A percentile compares a stretch with the other conserved stretches of the same genome.
Evolutionary conservation across 1,140 invertebrate species (phyloP).

Genomic region (Drosophila santomea): DNA sequence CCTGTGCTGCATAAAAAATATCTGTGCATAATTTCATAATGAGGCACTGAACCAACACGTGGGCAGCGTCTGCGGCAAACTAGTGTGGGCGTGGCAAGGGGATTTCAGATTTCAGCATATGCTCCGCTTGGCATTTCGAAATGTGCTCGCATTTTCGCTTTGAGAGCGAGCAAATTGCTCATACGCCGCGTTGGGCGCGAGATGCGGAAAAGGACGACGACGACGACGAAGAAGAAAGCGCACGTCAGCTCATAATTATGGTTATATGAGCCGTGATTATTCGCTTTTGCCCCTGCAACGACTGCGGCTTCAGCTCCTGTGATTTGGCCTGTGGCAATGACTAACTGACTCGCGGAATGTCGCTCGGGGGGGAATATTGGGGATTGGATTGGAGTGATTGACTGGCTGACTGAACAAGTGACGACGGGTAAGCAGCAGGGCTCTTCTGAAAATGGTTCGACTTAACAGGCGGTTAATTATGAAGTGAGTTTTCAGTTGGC

Average conservation of each 20-base stretch:
- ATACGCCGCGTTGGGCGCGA: slow-evolving; percentile 61
- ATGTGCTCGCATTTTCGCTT: slow-evolving; percentile 67
- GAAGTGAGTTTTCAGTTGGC: too few species aligned
- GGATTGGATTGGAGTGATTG: slow-evolving; percentile 35
- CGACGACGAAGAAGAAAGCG: slow-evolving; percentile 3
- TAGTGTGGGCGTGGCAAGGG: background rate
- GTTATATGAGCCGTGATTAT: slow-evolving; percentile 71
- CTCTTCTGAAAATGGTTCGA: slow-evolving; percentile 8
- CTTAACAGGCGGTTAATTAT: slow-evolving; percentile 15
- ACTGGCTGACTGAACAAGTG: slow-evolving; percentile 28
- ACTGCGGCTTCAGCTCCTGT: slow-evolving; percentile 18
- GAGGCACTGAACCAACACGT: slow-evolving; percentile 66
- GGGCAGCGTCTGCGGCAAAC: slow-evolving; percentile 5
- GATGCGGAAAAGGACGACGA: slow-evolving; percentile 39
- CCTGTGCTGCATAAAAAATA: slow-evolving; percentile 48
- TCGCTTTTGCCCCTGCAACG: slow-evolving; percentile 21
- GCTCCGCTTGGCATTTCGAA: slow-evolving; percentile 61
- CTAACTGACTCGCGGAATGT: slow-evolving; percentile 49
- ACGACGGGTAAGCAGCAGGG: slow-evolving; percentile 20
- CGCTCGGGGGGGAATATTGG: background rate
- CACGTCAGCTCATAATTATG: slow-evolving; percentile 58
- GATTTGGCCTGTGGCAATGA: slow-evolving; percentile 59
- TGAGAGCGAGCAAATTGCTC: slow-evolving; percentile 64
- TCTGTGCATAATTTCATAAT: slow-evolving; percentile 72
- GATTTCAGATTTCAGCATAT: slow-evolving; percentile 31